Conservation (phyloP, 2,888 invertebrate genomes). For the Tromatobia lineatoria region DNA sequence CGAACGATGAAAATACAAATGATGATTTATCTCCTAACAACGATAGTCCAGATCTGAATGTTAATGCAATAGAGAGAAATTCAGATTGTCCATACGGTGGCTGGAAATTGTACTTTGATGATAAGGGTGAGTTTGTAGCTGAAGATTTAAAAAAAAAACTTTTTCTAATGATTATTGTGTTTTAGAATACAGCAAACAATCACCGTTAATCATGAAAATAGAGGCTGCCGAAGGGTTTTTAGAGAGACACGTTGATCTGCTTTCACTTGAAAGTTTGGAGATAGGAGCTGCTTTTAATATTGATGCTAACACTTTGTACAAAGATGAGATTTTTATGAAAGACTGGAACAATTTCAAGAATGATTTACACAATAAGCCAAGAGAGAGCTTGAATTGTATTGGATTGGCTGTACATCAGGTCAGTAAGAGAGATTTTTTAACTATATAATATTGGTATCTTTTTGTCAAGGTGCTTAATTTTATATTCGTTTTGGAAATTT, state of each 20-base stretch:
- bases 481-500: no score
- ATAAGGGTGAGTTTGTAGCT: constrained; percentile 87
- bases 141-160: constrained; percentile 16
- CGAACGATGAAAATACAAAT: constrained; percentile 28
- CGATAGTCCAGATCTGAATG: constrained; percentile 33
- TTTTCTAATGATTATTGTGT: constrained; percentile 3
- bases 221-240: constrained; percentile 87
- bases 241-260: constrained; percentile 84
- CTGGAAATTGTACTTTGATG: constrained; percentile 93
- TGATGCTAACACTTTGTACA: constrained; percentile 87
- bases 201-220: constrained; percentile 86
- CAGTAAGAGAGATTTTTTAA: constrained; percentile 62
- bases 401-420: constrained; percentile 94
- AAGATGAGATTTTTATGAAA: constrained; percentile 87
- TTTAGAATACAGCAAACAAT: constrained; percentile 86
- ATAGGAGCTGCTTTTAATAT: constrained; percentile 87
- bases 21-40: constrained; percentile 24
- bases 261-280: constrained; percentile 88
- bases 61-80: constrained; percentile 57
- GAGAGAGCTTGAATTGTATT: constrained; percentile 89
- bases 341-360: constrained; percentile 89
- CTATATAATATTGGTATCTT: background rate
- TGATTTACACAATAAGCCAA: constrained; percentile 90
- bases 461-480: background rate
- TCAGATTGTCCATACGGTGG: constrained; percentile 87